Percentiles rank a stretch among this genome's conserved stretches.
These are phyloP conservation scores for Percina caprodes DNA, from an alignment of 2,113 vertebrate genomes.

Conservation along the genomic window DNA sequence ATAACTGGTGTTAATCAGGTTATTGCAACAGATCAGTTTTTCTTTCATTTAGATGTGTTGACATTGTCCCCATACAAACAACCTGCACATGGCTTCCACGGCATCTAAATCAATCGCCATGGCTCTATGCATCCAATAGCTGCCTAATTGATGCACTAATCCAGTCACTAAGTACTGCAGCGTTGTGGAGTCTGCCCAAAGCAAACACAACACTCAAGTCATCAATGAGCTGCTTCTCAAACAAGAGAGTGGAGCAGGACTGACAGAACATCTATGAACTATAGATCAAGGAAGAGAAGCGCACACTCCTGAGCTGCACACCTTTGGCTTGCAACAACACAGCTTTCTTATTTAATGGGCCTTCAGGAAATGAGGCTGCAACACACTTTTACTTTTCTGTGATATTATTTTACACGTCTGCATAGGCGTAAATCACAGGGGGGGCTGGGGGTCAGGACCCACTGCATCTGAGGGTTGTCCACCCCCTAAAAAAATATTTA, in stretches of 20 bases:
- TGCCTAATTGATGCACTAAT: constrained; percentile 86
- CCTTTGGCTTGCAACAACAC: constrained; percentile 42
- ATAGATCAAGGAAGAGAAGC: constrained; percentile 55
- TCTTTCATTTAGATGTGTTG: constrained; percentile 14
- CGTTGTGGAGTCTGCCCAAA: constrained; percentile 74
- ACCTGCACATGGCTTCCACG: constrained; percentile 8
- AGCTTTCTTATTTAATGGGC: constrained; percentile 1
- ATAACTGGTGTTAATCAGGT: too few species aligned
- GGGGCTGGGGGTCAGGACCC: too few species aligned
- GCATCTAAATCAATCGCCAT: constrained; percentile 78
- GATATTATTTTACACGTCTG: neutral
- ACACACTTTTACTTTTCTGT: neutral
- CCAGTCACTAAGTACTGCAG: constrained; percentile 84
- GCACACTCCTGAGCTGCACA: constrained; percentile 24
- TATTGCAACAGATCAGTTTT: neutral
- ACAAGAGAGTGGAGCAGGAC: constrained; percentile 80
- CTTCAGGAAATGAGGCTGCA: neutral
- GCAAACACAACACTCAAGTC: constrained; percentile 75
- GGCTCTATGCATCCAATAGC: constrained; percentile 69
- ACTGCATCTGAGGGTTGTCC: too few species aligned
- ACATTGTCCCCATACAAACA: constrained; percentile 49
- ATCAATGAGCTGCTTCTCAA: constrained; percentile 73
- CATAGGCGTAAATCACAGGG: too few species aligned
- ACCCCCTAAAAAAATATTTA: too few species aligned
- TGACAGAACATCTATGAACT: constrained; percentile 80